phyloP scores from a whole-genome alignment of 2,888 invertebrate genomes.

The Aromia moschata region DNA sequence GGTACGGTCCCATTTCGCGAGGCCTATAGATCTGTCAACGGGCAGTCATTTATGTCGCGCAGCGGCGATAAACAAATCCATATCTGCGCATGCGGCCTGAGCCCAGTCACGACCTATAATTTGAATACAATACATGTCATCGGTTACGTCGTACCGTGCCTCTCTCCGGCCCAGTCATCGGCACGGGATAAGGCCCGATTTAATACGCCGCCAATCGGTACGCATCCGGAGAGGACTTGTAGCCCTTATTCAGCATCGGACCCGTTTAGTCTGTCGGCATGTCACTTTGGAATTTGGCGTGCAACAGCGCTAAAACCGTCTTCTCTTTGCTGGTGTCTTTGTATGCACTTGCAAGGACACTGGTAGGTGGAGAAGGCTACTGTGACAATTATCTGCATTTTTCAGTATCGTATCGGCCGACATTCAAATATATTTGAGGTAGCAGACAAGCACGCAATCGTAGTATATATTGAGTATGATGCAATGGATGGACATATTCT shows the following conservation, averaged over 20 bases:
- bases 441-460: no score
- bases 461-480: no score
- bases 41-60: slow-evolving; percentile 61
- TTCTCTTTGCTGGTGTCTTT: no score
- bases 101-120: slow-evolving; percentile 61
- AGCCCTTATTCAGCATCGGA: slow-evolving; percentile 35
- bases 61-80: slow-evolving; percentile 61
- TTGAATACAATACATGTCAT: slow-evolving; percentile 62
- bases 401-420: no score
- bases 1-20: slow-evolving; percentile 55
- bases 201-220: slow-evolving; percentile 23
- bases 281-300: slow-evolving; percentile 37
- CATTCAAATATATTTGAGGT: no score
- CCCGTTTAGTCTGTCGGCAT: slow-evolving; percentile 28
- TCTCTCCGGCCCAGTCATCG: slow-evolving; percentile 25
- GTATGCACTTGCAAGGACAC: no score
- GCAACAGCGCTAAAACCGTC: slow-evolving; percentile 7
- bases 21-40: slow-evolving; percentile 61
- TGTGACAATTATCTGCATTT: no score
- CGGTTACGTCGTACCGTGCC: slow-evolving; percentile 43
- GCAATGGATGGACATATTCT: no score
- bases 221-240: slow-evolving; percentile 32
- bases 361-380: no score
- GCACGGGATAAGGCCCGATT: slow-evolving; percentile 25
- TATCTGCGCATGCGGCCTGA: slow-evolving; percentile 60